These are phyloP conservation scores for Pantala flavescens DNA, from an alignment of 1,140 invertebrate genomes.

Conservation along the genomic window DNA sequence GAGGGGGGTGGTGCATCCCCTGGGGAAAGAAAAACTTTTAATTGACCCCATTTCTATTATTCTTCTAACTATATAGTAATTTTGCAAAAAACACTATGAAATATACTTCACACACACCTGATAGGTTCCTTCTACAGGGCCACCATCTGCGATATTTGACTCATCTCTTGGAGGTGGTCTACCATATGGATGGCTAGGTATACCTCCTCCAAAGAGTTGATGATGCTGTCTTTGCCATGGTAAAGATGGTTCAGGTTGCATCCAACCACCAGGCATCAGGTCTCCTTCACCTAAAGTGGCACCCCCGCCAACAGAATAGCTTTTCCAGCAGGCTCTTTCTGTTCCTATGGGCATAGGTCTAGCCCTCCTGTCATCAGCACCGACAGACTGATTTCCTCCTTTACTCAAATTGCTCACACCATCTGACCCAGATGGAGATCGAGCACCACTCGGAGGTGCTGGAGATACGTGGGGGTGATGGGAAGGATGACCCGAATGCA, in stretches of 20 bases:
- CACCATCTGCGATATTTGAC: not conserved
- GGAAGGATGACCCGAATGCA: not conserved
- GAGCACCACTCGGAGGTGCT: not conserved
- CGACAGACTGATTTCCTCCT: not conserved
- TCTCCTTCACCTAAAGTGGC: not conserved
- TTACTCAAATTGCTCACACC: not conserved
- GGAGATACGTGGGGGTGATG: not conserved
- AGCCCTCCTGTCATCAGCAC: not conserved
- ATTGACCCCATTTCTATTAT: not conserved
- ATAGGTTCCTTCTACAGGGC: not conserved
- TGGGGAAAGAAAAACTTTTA: not conserved
- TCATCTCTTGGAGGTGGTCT: not conserved
- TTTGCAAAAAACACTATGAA: not conserved
- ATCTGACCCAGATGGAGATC: not conserved
- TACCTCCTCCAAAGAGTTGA: not conserved
- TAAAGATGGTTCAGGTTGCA: not conserved
- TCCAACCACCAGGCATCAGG: not conserved
- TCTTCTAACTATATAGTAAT: not conserved
- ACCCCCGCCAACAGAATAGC: not conserved
- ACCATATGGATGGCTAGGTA: not conserved
- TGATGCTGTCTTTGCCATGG: not conserved
- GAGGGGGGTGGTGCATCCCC: not conserved
- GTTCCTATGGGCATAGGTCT: not conserved
- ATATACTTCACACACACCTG: not conserved
- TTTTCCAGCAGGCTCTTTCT: not conserved